Percentiles rank a stretch among this genome's conserved stretches.
These are phyloP conservation scores for Pteronotus mesoamericanus DNA, from an alignment of 2,797 vertebrate genomes.

Conservation along the genomic window DNA sequence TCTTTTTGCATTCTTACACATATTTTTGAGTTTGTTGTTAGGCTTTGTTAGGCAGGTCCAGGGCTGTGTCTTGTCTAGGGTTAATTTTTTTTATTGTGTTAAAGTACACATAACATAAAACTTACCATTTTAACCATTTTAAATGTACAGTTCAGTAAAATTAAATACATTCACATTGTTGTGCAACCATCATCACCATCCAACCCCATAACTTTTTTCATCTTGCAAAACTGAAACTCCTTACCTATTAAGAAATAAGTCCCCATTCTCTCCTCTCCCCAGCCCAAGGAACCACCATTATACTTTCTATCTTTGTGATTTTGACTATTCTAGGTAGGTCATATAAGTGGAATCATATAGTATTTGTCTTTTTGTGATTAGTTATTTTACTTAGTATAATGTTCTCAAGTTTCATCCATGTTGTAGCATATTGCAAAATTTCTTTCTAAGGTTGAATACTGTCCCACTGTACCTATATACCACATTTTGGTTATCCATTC, in stretches of 20 bases:
- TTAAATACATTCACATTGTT: not conserved
- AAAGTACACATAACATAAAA: not conserved
- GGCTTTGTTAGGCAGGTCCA: not conserved
- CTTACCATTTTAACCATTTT: not conserved
- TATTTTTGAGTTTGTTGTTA: not conserved
- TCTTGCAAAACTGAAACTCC: not conserved
- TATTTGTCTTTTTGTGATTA: not conserved
- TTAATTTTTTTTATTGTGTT: not conserved
- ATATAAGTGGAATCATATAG: not conserved
- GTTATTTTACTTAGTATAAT: not conserved
- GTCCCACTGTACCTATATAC: not conserved
- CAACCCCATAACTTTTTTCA: not conserved
- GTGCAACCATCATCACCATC: not conserved
- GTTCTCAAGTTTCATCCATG: not conserved
- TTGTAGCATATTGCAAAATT: not conserved
- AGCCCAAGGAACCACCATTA: not conserved
- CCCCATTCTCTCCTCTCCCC: not conserved
- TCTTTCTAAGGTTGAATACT: not conserved
- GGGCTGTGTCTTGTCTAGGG: not conserved
- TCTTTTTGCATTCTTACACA: not conserved
- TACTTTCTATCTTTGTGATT: not conserved
- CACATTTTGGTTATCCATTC: not conserved
- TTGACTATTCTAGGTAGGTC: not conserved
- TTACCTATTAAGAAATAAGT: not conserved
- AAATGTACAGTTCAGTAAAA: not conserved